Percentiles rank a stretch among this genome's conserved stretches.
These are phyloP conservation scores for Imbricaverruca yamaguchii DNA, from an alignment of 2,888 invertebrate species.

Conservation along the genomic window DNA sequence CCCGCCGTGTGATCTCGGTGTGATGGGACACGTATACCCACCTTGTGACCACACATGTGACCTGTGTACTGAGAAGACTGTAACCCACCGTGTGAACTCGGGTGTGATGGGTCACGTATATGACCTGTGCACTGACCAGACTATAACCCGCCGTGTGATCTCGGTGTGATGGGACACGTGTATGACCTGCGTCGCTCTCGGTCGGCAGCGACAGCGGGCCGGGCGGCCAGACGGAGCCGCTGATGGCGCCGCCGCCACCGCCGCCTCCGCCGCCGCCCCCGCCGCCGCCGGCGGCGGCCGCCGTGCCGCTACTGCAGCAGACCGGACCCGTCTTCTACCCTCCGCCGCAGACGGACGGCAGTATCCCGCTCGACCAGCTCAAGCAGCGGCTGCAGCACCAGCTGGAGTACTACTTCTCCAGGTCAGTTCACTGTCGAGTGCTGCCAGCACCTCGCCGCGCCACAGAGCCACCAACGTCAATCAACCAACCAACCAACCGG, in stretches of 20 bases:
- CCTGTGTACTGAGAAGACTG: no score
- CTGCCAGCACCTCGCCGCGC: no score
- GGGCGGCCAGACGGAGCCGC: background rate
- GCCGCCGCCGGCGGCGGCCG: slow-evolving; percentile 40
- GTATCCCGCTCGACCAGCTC: slow-evolving; percentile 60
- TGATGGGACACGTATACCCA: no score
- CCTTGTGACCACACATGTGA: no score
- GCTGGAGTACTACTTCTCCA: slow-evolving; percentile 82
- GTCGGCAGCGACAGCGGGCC: slow-evolving; percentile 4
- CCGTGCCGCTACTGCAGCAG: slow-evolving; percentile 42
- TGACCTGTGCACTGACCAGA: no score
- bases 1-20: no score
- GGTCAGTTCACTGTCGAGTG: slow-evolving; percentile 47
- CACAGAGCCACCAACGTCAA: no score
- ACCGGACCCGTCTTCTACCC: slow-evolving; percentile 39
- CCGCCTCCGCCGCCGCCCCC: slow-evolving; percentile 38
- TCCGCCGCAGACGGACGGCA: slow-evolving; percentile 31
- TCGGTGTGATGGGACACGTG: no score
- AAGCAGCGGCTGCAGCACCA: slow-evolving; percentile 70
- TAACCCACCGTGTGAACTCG: no score
- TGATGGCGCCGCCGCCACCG: background rate
- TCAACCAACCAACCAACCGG: no score
- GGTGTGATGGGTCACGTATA: no score
- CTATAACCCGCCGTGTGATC: no score
- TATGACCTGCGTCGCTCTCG: background rate